Conservation (phyloP, 1,140 invertebrate species). For the Polypedilum pembai region DNA sequence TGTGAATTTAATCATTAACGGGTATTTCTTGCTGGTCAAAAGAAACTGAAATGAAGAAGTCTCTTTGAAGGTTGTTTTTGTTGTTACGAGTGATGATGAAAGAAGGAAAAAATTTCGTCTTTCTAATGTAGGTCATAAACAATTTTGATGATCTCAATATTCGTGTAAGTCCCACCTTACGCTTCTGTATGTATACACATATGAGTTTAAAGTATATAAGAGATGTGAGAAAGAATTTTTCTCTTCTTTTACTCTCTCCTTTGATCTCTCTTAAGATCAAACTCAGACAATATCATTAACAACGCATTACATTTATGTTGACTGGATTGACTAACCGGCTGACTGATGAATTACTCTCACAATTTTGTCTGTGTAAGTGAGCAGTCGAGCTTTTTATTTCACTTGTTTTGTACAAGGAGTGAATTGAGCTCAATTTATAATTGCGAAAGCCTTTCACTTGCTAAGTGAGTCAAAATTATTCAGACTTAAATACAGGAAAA, state of each 20-base stretch:
- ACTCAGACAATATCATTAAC: background rate
- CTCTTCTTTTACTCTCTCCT: no score
- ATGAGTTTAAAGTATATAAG: background rate
- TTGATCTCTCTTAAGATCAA: no score
- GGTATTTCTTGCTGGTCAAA: no score
- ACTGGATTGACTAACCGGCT: background rate
- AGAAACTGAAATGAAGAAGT: background rate
- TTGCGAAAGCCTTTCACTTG: constrained; percentile 7
- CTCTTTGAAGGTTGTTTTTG: background rate
- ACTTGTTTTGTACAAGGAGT: background rate
- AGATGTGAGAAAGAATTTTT: background rate
- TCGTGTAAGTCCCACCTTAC: background rate
- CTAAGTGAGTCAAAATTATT: background rate
- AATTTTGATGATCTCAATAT: background rate
- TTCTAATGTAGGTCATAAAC: constrained; percentile 18
- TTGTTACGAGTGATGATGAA: background rate
- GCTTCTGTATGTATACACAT: background rate
- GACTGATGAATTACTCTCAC: background rate
- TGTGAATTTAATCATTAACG: no score
- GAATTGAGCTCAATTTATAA: constrained; percentile 12
- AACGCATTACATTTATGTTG: background rate
- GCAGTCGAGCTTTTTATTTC: background rate
- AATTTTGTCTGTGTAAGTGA: background rate
- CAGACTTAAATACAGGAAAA: background rate
- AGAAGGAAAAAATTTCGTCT: constrained; percentile 6